Base-by-base conservation (phyloP, 2,888 invertebrate species). In the Apantesis nais region DNA sequence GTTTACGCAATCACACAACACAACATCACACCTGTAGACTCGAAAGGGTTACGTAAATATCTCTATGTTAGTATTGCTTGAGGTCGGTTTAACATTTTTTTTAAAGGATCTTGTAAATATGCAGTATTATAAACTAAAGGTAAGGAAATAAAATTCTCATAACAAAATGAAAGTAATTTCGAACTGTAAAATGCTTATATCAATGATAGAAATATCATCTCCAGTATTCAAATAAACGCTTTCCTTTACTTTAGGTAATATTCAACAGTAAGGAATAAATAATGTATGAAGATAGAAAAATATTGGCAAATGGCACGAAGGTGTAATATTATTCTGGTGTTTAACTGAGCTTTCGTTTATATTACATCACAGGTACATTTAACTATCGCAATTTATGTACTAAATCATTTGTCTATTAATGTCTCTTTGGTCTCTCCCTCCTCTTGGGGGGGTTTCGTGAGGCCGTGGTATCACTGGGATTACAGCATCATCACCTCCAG, bases 191-290 rank as follows among this genome's bases (percentile, higher is more conserved):
- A 65, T 37, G 34, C 48, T 65, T n/a, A 52, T 34, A 37, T 65
- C 34, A n/a, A 14, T 52, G n/a, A 34, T 55, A 66, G 9, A 67
- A 67, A 67, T 48, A 62, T 63, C 31, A 63, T 22, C 63, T 58
- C 44, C 44, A 41, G 22, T 60, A 52, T 70, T 66, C 55, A 55
- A 66, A 55, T 70, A 62, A 66, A 66, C 52, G 62, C n/a, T 65
- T 60, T 61, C 39, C 5, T 62, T 64, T 44, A n/a, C 52, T 70
- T 37, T 11, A 52, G 48, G 48, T 31, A 52, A 62, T 62, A 62
- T 66, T 66, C 31, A 66, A 70, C 66, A 62, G 39, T 61, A 70
- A 41, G 37, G 37, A 61, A 66, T 70, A 66, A 66, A 66, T 68
- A 64, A 64, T 64, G 58, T 68, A 68, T 66, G 70, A 52, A 55